Base-by-base conservation (phyloP, 2,113 vertebrate species). In the Eubucco bourcierii region DNA sequence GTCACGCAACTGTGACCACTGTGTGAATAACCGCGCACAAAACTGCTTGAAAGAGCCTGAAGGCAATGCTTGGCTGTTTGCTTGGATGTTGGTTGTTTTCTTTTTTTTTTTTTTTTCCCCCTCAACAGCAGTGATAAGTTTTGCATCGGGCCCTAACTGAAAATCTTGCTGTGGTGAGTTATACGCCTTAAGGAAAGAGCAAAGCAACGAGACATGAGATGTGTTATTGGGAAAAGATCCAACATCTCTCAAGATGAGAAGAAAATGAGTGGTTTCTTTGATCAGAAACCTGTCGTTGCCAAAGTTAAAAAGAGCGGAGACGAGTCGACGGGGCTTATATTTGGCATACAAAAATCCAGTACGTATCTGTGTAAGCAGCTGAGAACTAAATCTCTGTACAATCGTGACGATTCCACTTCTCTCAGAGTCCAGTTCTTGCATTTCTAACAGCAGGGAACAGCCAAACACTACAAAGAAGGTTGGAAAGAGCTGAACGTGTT, bases 1-100 rank as follows among this genome's bases (percentile, higher is more conserved):
- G 94, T 94, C 93, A 96, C 63, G 90, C 90, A 90, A 95, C 50
- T 81, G 76, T 88, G 73, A 65, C 61, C 58, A 37, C 79, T 83
- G 37, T 68, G 59, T 91, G 58, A 85, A 80, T 76, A 93, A 66
- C 19, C 67, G 58, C 28, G 58, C 21, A 21, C 28, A 84, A 86
- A 94, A 95, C 63, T 83, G 46, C 80, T 81, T 84, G 29, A 75
- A 78, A 93, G 70, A 85, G 21, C 80, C 76, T 80, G 31, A 75
- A 81, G 73, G 73, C 68, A 90, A 11, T 27, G 41, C 6, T 55
- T 28, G 20, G 6, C 90, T 47, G 9, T 4, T 70, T 24, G 56
- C 18, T 59, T 18, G 27, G 25, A 4, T 56, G 12, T 18, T 28
- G 21, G 20, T 41, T 41, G 41, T 20, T 5, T 59, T 39, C 37